A percentile compares a stretch with the other conserved stretches of the same genome.
These are phyloP conservation scores for Mesoclemmys tuberculata DNA, from an alignment of 2,113 vertebrate species.

Conservation along the genomic window DNA sequence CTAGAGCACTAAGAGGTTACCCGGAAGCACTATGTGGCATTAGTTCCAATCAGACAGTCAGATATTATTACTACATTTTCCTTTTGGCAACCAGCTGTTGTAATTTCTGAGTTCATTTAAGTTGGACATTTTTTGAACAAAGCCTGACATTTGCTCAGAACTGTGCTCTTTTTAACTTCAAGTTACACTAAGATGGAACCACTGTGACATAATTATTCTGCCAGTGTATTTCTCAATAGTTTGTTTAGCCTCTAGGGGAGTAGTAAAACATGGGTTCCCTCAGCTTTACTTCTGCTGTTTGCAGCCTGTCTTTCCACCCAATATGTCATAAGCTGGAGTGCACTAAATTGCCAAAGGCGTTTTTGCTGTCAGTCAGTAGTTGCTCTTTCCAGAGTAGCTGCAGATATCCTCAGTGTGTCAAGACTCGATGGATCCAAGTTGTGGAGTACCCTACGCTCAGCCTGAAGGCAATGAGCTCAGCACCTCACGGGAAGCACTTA, in stretches of 20 bases:
- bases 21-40: background rate
- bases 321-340: constrained; percentile 51
- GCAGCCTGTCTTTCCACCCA: constrained; percentile 37
- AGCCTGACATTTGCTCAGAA: background rate
- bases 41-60: background rate
- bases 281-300: constrained; percentile 31
- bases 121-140: background rate
- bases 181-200: background rate
- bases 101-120: accelerated
- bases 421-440: background rate
- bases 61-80: background rate
- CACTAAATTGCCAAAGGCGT: constrained; percentile 38
- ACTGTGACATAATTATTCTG: background rate
- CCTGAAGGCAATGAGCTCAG: background rate
- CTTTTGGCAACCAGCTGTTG: accelerated
- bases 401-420: background rate
- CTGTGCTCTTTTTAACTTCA: background rate
- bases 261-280: background rate
- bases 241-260: constrained; percentile 38
- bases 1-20: accelerated
- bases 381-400: background rate
- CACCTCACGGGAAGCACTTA: background rate
- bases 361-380: background rate
- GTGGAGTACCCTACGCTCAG: background rate
- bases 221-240: background rate